Evolutionary conservation across 1,140 invertebrate species (phyloP), one percentile per base, ranked within the genome.

Genomic region (Triops cancriformis): DNA sequence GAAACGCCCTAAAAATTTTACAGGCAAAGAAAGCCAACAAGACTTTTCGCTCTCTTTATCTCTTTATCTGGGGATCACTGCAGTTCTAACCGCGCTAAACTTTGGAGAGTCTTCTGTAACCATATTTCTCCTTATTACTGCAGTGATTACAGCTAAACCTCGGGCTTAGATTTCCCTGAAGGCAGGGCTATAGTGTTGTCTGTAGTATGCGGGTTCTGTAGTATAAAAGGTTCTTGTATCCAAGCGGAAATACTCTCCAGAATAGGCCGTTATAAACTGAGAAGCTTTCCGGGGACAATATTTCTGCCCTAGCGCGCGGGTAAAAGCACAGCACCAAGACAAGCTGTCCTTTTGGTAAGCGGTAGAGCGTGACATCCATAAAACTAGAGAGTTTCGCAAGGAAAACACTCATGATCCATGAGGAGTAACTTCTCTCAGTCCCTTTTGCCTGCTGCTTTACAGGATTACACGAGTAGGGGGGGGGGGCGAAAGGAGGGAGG

Each of bases 341-440:
- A 64, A 64, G n/a, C 51, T 64, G 51, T 64, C 51, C 51, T 64
- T 64, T 64, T 64, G 51, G 51, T 64, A 64, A 64, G 51, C 51
- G 51, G 51, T 64, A 64, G 51, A 64, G 51, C 51, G 51, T 64
- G 51, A 64, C 51, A 64, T 64, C 51, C 51, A 64, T 64, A 64
- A 64, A 64, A 64, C 51, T 64, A 64, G 10, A 0, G 51, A 64
- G 51, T 64, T 37, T 64, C 51, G 23, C 51, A 64, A 64, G 51
- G 51, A 10, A 64, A 64, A 64, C 51, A 64, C 51, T 64, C 51
- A 64, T 64, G 51, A 64, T 18, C 51, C 51, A 64, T 64, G 51
- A 23, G 51, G 18, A 64, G 18, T 64, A 64, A 64, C 51, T 23
- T 64, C 31, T 37, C 31, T 37, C 31, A 37, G 31, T 37, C 31